A percentile compares a stretch with the other conserved stretches of the same genome.
phyloP scores from a whole-genome alignment of 2,888 invertebrate species.

The Scaptomyza cyrtandrae region DNA sequence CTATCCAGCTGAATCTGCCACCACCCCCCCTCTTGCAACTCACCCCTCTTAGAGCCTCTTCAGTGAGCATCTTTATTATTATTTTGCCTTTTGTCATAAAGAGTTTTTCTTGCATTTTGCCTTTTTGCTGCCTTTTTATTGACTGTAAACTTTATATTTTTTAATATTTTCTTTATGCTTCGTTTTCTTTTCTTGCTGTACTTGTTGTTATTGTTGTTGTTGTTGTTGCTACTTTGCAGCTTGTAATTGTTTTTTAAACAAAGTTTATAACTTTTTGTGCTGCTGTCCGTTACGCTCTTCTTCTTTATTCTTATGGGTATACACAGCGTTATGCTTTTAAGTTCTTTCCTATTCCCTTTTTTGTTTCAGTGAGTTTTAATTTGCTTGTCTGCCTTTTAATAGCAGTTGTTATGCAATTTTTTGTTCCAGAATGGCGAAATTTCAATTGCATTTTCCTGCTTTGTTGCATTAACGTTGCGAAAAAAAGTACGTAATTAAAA shows the following conservation, averaged over 20 bases:
- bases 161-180: conserved; percentile 70
- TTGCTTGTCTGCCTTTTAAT: conserved; percentile 79
- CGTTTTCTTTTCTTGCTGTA: conserved; percentile 12
- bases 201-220: conserved; percentile 24
- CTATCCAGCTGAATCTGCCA: conserved; percentile 51
- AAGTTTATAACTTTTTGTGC: conserved; percentile 73
- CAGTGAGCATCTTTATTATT: conserved; percentile 59
- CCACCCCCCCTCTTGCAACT: background rate
- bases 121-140: conserved; percentile 67
- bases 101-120: conserved; percentile 66
- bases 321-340: conserved; percentile 9
- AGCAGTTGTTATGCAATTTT: conserved; percentile 72
- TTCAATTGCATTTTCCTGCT: conserved; percentile 62
- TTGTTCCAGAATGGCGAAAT: conserved; percentile 58
- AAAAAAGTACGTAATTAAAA: conserved; percentile 70
- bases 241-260: conserved; percentile 79
- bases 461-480: conserved; percentile 32
- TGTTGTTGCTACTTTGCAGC: conserved; percentile 48
- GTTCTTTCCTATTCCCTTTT: conserved; percentile 6
- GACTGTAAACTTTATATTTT: conserved; percentile 64
- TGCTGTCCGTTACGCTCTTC: conserved; percentile 38
- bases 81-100: conserved; percentile 72
- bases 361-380: conserved; percentile 63
- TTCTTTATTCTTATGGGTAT: conserved; percentile 44
- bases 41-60: background rate